A percentile compares a stretch with the other conserved stretches of the same genome.
Evolutionary conservation across 1,140 invertebrate species (phyloP).

Genomic region (Goniozus legneri): DNA sequence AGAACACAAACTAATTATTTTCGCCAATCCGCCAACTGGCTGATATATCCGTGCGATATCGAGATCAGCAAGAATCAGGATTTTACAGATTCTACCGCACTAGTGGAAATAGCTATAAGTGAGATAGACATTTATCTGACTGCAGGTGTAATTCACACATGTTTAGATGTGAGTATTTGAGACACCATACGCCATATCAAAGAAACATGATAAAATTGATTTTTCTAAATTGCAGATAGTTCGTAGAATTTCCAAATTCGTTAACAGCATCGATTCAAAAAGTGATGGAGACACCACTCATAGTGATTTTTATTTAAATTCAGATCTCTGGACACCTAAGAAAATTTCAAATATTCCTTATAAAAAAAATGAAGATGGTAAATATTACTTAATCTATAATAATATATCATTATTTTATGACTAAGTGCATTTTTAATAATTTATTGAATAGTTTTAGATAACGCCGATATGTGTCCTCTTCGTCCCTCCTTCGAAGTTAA

Average conservation of each 20-base stretch:
- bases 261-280: slow-evolving; percentile 36
- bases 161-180: slow-evolving; percentile 58
- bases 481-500: too few species aligned
- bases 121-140: slow-evolving; percentile 71
- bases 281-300: slow-evolving; percentile 22
- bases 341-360: slow-evolving; percentile 53
- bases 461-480: slow-evolving; percentile 6
- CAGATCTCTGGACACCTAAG: slow-evolving; percentile 74
- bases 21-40: slow-evolving; percentile 37
- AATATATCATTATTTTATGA: not conserved
- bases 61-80: slow-evolving; percentile 66
- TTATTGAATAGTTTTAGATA: slow-evolving; percentile 5
- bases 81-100: slow-evolving; percentile 61
- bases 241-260: slow-evolving; percentile 31
- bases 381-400: slow-evolving; percentile 22
- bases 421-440: not conserved
- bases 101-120: slow-evolving; percentile 60
- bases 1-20: slow-evolving; percentile 37
- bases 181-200: too few species aligned
- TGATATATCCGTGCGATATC: slow-evolving; percentile 69
- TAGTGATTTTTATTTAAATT: slow-evolving; percentile 40
- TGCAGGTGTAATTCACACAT: slow-evolving; percentile 69
- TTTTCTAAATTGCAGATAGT: slow-evolving; percentile 18
- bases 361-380: slow-evolving; percentile 26
- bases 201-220: too few species aligned